Percentiles rank a stretch among this genome's conserved stretches.
phyloP scores from a whole-genome alignment of 2,888 invertebrate genomes.

The Leucoptera coffeella region DNA sequence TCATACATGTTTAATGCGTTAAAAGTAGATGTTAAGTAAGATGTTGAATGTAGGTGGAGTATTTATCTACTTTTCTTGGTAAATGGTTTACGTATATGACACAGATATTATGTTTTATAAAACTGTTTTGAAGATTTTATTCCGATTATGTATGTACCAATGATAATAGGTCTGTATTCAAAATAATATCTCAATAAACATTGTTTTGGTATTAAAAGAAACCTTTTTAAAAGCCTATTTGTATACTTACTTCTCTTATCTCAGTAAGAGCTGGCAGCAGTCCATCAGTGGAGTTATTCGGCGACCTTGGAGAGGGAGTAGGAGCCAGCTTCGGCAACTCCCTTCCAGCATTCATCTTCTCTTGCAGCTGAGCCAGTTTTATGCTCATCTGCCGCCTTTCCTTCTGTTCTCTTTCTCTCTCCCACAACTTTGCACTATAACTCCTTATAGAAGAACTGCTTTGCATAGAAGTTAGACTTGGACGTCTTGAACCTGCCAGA shows the following conservation, averaged over 20 bases:
- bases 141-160: too few relatives aligned
- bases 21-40: too few relatives aligned
- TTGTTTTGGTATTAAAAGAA: too few relatives aligned
- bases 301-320: constrained; percentile 73
- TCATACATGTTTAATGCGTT: too few relatives aligned
- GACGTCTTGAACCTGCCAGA: constrained; percentile 79
- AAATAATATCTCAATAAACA: too few relatives aligned
- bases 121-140: too few relatives aligned
- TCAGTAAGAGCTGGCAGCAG: constrained; percentile 75
- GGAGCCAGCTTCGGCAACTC: constrained; percentile 47
- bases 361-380: constrained; percentile 63
- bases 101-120: too few relatives aligned
- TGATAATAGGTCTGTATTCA: too few relatives aligned
- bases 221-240: too few relatives aligned
- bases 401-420: constrained; percentile 75
- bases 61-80: too few relatives aligned
- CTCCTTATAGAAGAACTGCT: constrained; percentile 76
- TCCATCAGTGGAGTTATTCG: constrained; percentile 75
- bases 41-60: too few relatives aligned
- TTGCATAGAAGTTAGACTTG: constrained; percentile 80
- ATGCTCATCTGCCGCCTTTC: constrained; percentile 75
- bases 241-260: constrained; percentile 68
- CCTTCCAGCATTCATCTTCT: constrained; percentile 51
- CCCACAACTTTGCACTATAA: constrained; percentile 74
- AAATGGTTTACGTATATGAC: too few relatives aligned